Base-by-base conservation (phyloP, 1,140 invertebrate genomes). In the Drosophila orosa region DNA sequence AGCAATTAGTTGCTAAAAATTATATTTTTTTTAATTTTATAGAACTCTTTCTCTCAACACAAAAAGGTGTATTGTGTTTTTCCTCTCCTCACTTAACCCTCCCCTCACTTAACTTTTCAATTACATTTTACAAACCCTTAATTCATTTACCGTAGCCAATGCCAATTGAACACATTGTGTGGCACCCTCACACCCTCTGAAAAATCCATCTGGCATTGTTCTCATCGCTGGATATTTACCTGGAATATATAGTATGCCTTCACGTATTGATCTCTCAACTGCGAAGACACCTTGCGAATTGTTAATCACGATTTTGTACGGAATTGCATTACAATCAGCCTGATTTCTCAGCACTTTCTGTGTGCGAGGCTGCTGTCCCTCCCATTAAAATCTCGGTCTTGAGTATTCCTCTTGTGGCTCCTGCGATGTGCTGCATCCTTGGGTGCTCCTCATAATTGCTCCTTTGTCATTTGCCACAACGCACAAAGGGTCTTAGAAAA, bases 391-490 rank as follows among this genome's bases (percentile, higher is more conserved):
- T 52, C 45, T 39, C 25, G 1, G 25, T 68, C 45, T 27, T 33
- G 13, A 13, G 27, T 5, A 9, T 19, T 31, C 5, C 47, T 48
- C 42, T n/a, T 56, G 24, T 50, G 76, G 37, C 72, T 74, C 31
- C 42, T 44, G 27, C 25, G 10, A 13, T 22, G 29, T 47, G 17
- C 15, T 47, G 17, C 15, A 40, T 63, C 39, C 45, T 29, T 48
- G 58, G 48, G 67, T 77, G 55, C 75, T 82, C 74, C 62, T 47
- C 72, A 87, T 86, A 86, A 86, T 86, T 86, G 82, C 78, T 87
- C 79, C 82, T 82, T 86, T 86, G 82, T 86, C 83, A 87, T 87
- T 82, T 82, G 74, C 83, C 82, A 82, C 79, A 86, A 66, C 67
- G 48, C 62, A 65, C 57, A 61, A 80, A 56, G 39, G 55, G 27